Evolutionary conservation across 1,140 invertebrate genomes (phyloP).

Genomic region (Hormaphis cornu): DNA sequence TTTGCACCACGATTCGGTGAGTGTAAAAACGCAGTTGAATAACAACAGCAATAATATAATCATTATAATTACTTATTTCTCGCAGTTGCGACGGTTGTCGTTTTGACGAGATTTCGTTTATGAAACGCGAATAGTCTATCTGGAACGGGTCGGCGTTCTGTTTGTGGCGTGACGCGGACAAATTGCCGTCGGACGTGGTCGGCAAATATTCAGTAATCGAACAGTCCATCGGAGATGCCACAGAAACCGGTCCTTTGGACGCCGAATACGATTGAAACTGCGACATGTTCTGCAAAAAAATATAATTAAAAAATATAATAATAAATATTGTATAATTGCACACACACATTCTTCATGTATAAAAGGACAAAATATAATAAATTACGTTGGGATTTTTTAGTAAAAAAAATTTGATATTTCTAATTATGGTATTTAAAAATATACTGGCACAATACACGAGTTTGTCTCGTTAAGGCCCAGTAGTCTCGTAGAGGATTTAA

Average conservation of each 20-base stretch:
- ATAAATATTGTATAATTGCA: no score
- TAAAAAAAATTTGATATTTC: no score
- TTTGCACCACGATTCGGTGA: neutral
- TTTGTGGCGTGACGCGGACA: neutral
- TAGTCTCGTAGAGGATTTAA: no score
- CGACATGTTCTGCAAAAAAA: neutral
- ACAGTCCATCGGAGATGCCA: neutral
- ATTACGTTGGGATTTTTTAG: no score
- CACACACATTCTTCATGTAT: no score
- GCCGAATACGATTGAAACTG: neutral
- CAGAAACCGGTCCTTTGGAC: neutral
- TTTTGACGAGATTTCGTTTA: conserved; percentile 41
- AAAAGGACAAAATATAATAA: no score
- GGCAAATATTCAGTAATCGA: neutral
- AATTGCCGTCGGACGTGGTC: no score
- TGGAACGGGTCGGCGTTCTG: neutral
- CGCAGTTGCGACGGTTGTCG: conserved; percentile 42
- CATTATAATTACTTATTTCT: conserved; percentile 42
- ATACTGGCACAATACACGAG: no score
- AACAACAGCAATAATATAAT: neutral
- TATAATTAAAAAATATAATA: neutral
- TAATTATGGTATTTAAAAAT: no score
- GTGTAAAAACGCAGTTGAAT: no score
- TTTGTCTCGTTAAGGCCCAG: no score
- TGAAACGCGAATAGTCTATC: conserved; percentile 43